phyloP scores from a whole-genome alignment of 2,797 vertebrate genomes.

The Artibeus jamaicensis region DNA sequence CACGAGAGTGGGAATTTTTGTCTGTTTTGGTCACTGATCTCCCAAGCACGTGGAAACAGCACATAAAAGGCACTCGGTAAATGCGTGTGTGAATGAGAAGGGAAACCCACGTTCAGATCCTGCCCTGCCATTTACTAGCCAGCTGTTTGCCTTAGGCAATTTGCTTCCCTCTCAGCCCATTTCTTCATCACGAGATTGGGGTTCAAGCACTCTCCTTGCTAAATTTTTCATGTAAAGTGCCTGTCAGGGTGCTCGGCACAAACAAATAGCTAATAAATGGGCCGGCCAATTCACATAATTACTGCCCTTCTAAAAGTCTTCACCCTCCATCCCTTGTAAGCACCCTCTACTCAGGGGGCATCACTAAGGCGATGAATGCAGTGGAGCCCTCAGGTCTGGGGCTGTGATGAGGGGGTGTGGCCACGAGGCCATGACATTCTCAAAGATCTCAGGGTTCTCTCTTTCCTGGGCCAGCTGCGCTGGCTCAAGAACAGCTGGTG shows the following conservation, averaged over 20 bases:
- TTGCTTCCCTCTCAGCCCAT: background rate
- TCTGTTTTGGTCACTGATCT: background rate
- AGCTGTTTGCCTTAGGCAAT: background rate
- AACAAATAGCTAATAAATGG: background rate
- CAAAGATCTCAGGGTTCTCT: background rate
- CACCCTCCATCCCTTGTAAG: background rate
- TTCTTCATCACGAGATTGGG: background rate
- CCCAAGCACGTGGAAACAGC: background rate
- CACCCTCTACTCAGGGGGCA: background rate
- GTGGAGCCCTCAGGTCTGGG: background rate
- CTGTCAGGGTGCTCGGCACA: background rate
- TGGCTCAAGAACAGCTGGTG: background rate
- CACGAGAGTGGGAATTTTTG: background rate
- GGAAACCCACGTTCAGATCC: background rate
- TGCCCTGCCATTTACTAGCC: background rate
- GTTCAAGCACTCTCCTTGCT: background rate
- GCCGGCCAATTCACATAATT: background rate
- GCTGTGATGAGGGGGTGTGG: background rate
- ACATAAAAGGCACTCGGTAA: background rate
- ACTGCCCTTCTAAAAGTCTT: background rate
- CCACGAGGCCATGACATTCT: background rate
- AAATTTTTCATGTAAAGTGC: background rate
- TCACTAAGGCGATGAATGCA: background rate
- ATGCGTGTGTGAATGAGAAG: background rate
- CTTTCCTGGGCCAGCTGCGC: background rate